Evolutionary conservation across 2,113 vertebrate species (phyloP).

Genomic region (Anguilla japonica): DNA sequence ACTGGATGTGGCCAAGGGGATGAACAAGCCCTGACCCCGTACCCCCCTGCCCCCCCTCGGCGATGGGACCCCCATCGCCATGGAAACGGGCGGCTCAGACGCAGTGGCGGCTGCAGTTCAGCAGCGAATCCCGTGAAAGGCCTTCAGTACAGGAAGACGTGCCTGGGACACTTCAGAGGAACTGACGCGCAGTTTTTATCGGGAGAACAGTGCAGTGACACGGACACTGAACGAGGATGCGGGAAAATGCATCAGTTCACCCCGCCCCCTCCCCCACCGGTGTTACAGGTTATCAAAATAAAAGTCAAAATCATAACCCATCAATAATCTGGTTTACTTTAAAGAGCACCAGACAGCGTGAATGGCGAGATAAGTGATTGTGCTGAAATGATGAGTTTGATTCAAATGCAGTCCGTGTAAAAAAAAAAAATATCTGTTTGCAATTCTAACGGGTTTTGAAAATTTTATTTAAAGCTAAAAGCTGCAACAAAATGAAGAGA

Average conservation of each 20-base stretch:
- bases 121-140: neutral
- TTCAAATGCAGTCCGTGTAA: neutral
- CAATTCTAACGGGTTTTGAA: conserved; percentile 14
- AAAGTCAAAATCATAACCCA: neutral
- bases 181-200: neutral
- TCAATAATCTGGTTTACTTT: neutral
- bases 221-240: neutral
- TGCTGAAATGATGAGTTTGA: neutral
- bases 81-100: neutral
- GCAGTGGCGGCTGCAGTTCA: neutral
- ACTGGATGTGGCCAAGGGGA: neutral
- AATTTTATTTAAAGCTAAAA: neutral
- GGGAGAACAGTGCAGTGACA: neutral
- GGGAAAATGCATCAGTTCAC: neutral
- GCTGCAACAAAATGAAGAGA: neutral
- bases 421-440: neutral
- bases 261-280: neutral
- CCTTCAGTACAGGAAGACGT: neutral
- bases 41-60: too few relatives aligned
- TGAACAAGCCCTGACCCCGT: neutral
- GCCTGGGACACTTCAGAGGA: conserved; percentile 14
- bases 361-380: neutral
- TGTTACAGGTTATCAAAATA: neutral
- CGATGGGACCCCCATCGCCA: neutral
- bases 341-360: neutral